Percentiles rank a stretch among this genome's conserved stretches.
Evolutionary conservation across 2,888 invertebrate species (phyloP).

Genomic region (Cynaeus angustus): DNA sequence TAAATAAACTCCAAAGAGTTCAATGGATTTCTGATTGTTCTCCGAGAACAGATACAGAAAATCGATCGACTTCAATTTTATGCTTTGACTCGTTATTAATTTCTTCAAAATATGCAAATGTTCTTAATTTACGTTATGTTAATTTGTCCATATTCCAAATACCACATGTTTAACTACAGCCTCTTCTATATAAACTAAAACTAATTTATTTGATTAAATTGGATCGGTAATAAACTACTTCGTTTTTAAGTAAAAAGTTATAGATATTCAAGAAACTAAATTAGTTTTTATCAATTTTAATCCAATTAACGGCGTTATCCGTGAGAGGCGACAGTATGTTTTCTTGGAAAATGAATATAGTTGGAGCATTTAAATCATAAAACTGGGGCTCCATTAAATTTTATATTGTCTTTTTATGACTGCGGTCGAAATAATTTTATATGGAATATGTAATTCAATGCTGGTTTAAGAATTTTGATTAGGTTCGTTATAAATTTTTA

Average conservation of each 20-base stretch:
- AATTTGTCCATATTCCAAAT: constrained; percentile 31
- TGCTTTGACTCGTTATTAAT: constrained; percentile 32
- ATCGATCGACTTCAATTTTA: neutral
- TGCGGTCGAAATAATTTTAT: constrained; percentile 11
- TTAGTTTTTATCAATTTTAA: constrained; percentile 42
- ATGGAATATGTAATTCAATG: constrained; percentile 22
- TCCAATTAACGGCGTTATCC: constrained; percentile 42
- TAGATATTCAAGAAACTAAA: constrained; percentile 43
- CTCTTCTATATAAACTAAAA: constrained; percentile 7
- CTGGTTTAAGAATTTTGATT: constrained; percentile 27
- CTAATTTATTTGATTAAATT: constrained; percentile 48
- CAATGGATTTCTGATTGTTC: too few species aligned
- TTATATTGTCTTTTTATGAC: constrained; percentile 49
- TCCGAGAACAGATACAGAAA: neutral
- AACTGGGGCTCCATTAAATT: constrained; percentile 45
- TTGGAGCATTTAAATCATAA: constrained; percentile 46
- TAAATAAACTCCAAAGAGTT: too few species aligned
- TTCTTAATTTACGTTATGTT: constrained; percentile 34
- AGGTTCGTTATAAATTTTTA: constrained; percentile 27
- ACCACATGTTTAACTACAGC: constrained; percentile 18
- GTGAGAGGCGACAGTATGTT: constrained; percentile 36
- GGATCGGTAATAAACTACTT: constrained; percentile 44
- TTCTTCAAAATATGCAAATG: constrained; percentile 38
- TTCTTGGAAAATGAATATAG: constrained; percentile 41
- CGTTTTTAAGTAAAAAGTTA: constrained; percentile 29